A percentile compares a stretch with the other conserved stretches of the same genome.
These are phyloP conservation scores for Urocyon cinereoargenteus DNA, from an alignment of 2,797 vertebrate species.

Conservation along the genomic window DNA sequence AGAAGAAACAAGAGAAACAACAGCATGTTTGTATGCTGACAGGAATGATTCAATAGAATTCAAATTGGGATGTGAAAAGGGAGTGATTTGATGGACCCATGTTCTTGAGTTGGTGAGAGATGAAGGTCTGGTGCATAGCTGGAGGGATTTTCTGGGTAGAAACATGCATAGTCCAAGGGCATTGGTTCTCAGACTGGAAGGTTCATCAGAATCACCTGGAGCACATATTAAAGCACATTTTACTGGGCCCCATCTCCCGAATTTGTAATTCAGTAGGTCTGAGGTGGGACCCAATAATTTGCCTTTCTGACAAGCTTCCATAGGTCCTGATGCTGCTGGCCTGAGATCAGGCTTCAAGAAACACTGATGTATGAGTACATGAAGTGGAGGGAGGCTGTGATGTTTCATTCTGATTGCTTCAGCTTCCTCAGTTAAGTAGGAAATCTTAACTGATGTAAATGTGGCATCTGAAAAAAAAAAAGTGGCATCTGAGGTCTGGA, in stretches of 20 bases:
- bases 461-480: background rate
- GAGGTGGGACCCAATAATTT: background rate
- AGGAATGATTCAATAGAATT: background rate
- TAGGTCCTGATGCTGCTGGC: background rate
- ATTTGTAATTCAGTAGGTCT: background rate
- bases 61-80: background rate
- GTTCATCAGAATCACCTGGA: background rate
- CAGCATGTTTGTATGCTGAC: background rate
- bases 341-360: background rate
- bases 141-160: background rate
- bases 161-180: background rate
- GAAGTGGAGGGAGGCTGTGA: background rate
- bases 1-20: background rate
- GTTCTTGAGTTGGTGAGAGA: background rate
- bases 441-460: background rate
- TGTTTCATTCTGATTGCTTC: constrained; percentile 3
- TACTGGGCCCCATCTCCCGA: background rate
- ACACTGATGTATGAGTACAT: background rate
- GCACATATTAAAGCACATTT: background rate
- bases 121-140: background rate
- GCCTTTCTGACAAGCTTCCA: background rate
- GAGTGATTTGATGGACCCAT: background rate
- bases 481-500: background rate
- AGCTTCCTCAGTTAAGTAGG: background rate
- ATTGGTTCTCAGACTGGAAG: background rate